Evolutionary conservation across 2,888 invertebrate species (phyloP), one percentile per base, ranked within the genome.

Genomic region (Drosophila putrida): DNA sequence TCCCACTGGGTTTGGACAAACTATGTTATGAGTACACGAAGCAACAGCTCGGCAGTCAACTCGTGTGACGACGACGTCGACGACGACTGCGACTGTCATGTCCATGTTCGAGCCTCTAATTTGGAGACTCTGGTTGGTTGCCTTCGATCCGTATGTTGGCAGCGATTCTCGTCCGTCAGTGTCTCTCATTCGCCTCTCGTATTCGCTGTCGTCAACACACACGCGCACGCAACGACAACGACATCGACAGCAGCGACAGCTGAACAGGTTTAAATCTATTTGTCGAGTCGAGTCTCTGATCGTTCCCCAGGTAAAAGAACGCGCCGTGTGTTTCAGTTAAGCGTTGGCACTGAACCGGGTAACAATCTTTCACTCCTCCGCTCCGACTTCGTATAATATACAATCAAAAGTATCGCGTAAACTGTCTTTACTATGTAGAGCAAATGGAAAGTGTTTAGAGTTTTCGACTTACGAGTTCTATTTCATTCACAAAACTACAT

Each of bases 281-380:
- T 51, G 76, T 65, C 57, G 55, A 50, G 38, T 72, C 61, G 75
- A 75, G 65, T 51, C 53, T 76, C 49, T 62, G 77, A 76, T 72
- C 75, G 76, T 63, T 54, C 53, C 75, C 75, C 76, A 76, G 76
- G 76, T 76, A 76, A 89, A 90, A 91, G 90, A 90, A 89, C 81
- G 90, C 82, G 87, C 87, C 87, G 83, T 80, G 86, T 84, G 89
- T 89, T 91, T 92, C 91, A 93, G 92, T 93, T 91, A 90, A 91
- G 90, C 90, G 89, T 89, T 90, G 90, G 92, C 93, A 91, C 90
- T 91, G 92, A 91, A 91, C 91, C 92, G 92, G 92, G 91, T 91
- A 93, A 92, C 92, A 92, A 92, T 91, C 90, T 78, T 84, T 82
- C 74, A 79, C 83, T 83, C 80, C 85, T 83, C 75, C 81, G 78